phyloP scores from a whole-genome alignment of 2,113 vertebrate species.

The Phodopus roborovskii region DNA sequence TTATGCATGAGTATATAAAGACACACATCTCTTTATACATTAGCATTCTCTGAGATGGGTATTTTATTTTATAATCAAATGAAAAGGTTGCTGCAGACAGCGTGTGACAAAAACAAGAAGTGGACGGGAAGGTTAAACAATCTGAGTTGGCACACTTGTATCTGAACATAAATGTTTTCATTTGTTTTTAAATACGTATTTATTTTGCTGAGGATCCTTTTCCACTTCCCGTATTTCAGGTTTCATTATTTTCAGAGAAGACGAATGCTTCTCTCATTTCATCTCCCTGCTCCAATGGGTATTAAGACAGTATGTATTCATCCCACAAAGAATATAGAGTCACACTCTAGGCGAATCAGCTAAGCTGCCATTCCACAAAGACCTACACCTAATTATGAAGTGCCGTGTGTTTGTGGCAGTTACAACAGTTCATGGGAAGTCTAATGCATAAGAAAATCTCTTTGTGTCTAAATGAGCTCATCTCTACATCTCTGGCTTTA shows the following conservation, averaged over 20 bases:
- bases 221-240: background rate
- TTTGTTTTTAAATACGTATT: conserved; percentile 57
- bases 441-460: conserved; percentile 7
- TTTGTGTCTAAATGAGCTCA: background rate
- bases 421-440: background rate
- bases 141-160: background rate
- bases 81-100: background rate
- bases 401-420: background rate
- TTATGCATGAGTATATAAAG: background rate
- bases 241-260: conserved; percentile 50
- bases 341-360: background rate
- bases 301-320: conserved; percentile 9
- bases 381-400: conserved; percentile 29
- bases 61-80: conserved; percentile 37
- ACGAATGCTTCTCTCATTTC: conserved; percentile 36
- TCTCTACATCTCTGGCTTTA: background rate
- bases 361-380: conserved; percentile 20
- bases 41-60: background rate
- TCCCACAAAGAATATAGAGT: background rate
- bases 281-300: conserved; percentile 12
- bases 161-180: conserved; percentile 13
- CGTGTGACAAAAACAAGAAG: background rate
- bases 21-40: background rate
- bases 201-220: conserved; percentile 58
- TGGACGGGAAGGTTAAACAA: background rate